Evolutionary conservation across 2,113 vertebrate species (phyloP).

Genomic region (Monopterus albus): DNA sequence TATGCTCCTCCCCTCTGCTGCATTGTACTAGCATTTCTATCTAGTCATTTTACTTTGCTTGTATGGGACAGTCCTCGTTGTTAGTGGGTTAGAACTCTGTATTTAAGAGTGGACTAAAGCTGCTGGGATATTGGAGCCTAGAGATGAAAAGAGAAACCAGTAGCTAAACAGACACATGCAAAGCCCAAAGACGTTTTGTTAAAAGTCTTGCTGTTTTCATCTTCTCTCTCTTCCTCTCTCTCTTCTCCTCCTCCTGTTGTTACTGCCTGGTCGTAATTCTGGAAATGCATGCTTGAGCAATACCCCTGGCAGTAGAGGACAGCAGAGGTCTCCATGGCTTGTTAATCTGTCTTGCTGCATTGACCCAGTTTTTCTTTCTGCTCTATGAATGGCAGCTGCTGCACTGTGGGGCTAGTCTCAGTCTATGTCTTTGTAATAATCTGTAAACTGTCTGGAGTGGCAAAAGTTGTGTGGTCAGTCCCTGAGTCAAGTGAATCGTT

Average conservation of each 20-base stretch:
- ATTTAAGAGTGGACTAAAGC: constrained; percentile 26
- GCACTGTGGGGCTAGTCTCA: not conserved
- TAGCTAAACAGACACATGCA: not conserved
- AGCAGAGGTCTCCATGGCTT: constrained; percentile 18
- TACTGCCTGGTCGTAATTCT: constrained; percentile 8
- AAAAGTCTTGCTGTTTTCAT: constrained; percentile 4
- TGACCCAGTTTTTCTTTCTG: constrained; percentile 6
- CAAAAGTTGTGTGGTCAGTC: not conserved
- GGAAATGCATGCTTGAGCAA: constrained; percentile 14
- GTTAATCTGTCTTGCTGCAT: constrained; percentile 31
- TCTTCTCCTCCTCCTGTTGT: not conserved
- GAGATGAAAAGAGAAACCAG: constrained; percentile 32
- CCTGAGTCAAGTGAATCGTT: not conserved
- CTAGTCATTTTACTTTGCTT: constrained; percentile 17
- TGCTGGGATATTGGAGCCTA: not conserved
- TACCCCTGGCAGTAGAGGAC: constrained; percentile 1
- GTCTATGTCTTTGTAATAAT: not conserved
- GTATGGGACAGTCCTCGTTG: constrained; percentile 16
- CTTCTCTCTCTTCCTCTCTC: not conserved
- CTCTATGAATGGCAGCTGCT: not conserved
- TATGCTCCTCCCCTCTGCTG: not conserved
- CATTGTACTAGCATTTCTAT: constrained; percentile 25
- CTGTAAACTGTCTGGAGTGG: not conserved
- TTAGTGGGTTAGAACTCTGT: constrained; percentile 14
- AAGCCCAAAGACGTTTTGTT: constrained; percentile 10